A percentile compares a stretch with the other conserved stretches of the same genome.
Conservation (phyloP, 2,797 vertebrate species). For the Lacerta bilineata region DNA sequence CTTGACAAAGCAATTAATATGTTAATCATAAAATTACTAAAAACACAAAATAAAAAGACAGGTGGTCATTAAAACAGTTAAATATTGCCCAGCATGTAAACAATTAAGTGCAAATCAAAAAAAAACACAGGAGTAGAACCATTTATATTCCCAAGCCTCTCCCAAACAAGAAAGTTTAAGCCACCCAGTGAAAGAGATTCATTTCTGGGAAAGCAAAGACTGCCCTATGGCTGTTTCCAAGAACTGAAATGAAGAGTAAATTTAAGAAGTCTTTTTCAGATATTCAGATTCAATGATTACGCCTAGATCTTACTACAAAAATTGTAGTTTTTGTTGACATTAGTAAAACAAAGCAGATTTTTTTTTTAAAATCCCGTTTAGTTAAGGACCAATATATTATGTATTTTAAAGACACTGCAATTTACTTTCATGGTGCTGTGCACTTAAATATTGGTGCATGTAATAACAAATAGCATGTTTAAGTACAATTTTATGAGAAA, state of each 20-base stretch:
- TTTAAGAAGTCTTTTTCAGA: not conserved
- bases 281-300: not conserved
- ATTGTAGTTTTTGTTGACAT: not conserved
- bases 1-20: not conserved
- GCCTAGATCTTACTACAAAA: not conserved
- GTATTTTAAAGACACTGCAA: not conserved
- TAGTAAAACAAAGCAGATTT: not conserved
- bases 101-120: not conserved
- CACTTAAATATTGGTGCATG: not conserved
- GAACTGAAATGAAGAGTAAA: not conserved
- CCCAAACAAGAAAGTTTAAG: not conserved
- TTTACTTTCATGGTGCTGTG: not conserved
- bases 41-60: not conserved
- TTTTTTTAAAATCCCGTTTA: not conserved
- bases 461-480: not conserved
- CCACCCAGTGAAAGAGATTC: not conserved
- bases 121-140: not conserved
- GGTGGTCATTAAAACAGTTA: not conserved
- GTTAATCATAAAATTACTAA: not conserved
- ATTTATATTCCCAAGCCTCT: not conserved
- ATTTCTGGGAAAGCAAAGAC: not conserved
- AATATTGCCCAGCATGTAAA: not conserved
- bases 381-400: not conserved
- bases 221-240: not conserved
- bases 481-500: slow-evolving; percentile 7